Base-by-base conservation (phyloP, 2,888 invertebrate genomes). In the Erebia palarica region DNA sequence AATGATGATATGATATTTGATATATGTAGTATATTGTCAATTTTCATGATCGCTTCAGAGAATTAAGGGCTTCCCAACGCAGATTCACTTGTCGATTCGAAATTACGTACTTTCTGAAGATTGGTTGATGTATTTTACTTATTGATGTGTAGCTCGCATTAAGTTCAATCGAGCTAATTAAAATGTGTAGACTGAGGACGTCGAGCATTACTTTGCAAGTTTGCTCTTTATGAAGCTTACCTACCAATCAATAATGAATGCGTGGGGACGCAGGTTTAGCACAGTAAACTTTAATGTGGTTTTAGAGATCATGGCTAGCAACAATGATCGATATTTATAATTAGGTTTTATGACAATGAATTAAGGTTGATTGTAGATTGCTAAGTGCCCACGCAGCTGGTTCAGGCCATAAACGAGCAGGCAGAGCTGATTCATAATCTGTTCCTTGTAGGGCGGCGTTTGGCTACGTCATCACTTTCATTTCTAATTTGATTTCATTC, bases 401-500 rank as follows among this genome's bases (percentile, higher is more conserved):
- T 74, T 72, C 75, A 73, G 69, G 64, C 70, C 59, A 71, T 75
- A 75, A 68, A 70, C 55, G 64, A 18, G 5, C 47, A 73, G 74
- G 66, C 73, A 44, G 68, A 47, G 63, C 42, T 80, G 78, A 81
- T 77, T 82, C 81, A 80, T 79, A 78, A 66, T 66, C 72, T 72
- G 42, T 80, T 82, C 81, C 82, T 82, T 79, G 76, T 81, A 79
- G 71, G 79, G 77, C 57, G 79, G 77, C 57, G 27, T 58, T 58
- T 58, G 73, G 61, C 81, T 79, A 81, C 79, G 80, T 78, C 77
- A 82, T 75, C 76, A 81, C 82, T 84, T 84, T 85, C 84, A 75
- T 75, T 81, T 76, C 68, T 73, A 75, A 75, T 78, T 77, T 72
- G 65, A 64, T 72, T 51, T 61, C 68, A 73, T 72, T 75, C 72